Evolutionary conservation across 2,888 invertebrate genomes (phyloP).

Genomic region (Patella pellucida): DNA sequence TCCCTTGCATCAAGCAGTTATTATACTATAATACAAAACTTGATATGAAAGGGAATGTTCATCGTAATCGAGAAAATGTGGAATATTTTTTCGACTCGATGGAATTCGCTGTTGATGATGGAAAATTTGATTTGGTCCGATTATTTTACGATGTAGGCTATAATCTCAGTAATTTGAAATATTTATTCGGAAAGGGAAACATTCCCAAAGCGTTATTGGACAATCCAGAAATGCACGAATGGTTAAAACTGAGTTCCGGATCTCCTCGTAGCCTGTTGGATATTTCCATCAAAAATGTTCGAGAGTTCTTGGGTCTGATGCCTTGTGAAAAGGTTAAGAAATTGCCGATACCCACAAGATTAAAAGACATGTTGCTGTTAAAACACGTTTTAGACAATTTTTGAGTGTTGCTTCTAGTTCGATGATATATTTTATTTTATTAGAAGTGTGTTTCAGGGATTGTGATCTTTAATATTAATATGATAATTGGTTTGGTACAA

Average conservation of each 20-base stretch:
- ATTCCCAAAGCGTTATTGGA: constrained; percentile 35
- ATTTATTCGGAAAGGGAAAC: constrained; percentile 30
- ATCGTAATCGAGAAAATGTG: constrained; percentile 37
- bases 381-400: constrained; percentile 29
- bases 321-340: constrained; percentile 34
- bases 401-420: too few relatives aligned
- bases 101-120: constrained; percentile 50
- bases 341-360: constrained; percentile 47
- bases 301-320: constrained; percentile 35
- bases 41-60: constrained; percentile 42
- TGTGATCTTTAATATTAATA: too few relatives aligned
- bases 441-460: too few relatives aligned
- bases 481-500: too few relatives aligned
- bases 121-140: constrained; percentile 46
- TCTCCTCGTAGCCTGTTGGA: constrained; percentile 40
- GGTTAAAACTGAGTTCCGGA: constrained; percentile 33
- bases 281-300: constrained; percentile 33
- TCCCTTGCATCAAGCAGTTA: constrained; percentile 40
- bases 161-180: constrained; percentile 36
- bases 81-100: constrained; percentile 50
- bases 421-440: too few relatives aligned
- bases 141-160: constrained; percentile 49
- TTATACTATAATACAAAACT: constrained; percentile 46
- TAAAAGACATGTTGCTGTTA: constrained; percentile 45
- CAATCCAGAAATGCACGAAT: constrained; percentile 41